phyloP scores from a whole-genome alignment of 23 tunicate species.

The Oikopleura dioica region DNA sequence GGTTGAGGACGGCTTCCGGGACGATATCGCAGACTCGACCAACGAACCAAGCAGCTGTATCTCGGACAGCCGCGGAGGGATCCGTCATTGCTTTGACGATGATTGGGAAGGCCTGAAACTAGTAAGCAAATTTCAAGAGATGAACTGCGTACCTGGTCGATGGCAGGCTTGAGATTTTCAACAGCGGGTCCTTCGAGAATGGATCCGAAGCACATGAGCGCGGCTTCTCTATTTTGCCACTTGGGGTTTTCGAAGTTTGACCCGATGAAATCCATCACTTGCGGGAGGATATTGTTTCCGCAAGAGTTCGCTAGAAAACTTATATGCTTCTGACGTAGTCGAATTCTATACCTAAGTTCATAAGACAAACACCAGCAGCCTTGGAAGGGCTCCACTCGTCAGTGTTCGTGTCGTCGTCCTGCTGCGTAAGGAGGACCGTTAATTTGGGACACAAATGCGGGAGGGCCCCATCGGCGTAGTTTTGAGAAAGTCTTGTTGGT shows the following conservation, averaged over 20 bases:
- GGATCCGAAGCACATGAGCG: conserved; percentile 92
- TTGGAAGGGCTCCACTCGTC: conserved; percentile 99
- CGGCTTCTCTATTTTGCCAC: conserved; percentile 78
- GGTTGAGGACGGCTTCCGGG: conserved; percentile 56
- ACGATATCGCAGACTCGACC: conserved; percentile 80
- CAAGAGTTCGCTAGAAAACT: conserved; percentile 42
- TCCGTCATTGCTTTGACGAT: conserved; percentile 36
- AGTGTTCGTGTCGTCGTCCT: conserved; percentile 80
- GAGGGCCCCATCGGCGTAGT: conserved; percentile 87
- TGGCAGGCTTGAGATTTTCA: conserved; percentile 24
- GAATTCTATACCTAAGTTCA: conserved; percentile 14
- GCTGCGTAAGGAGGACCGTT: conserved; percentile 34
- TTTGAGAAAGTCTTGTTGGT: conserved; percentile 38
- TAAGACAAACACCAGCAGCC: conserved; percentile 91
- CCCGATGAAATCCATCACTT: conserved; percentile 55
- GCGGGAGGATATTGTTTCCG: conserved; percentile 55
- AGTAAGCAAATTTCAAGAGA: not conserved
- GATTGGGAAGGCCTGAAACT: conserved; percentile 28
- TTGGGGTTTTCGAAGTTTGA: conserved; percentile 22
- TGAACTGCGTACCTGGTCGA: conserved; percentile 17
- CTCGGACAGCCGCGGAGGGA: conserved; percentile 64
- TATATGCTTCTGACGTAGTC: not conserved
- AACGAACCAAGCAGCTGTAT: conserved; percentile 94
- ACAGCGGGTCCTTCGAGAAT: conserved; percentile 73
- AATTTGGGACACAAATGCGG: conserved; percentile 55